These are phyloP conservation scores for Drosophila niveifrons DNA, from an alignment of 2,888 invertebrate genomes.

Conservation along the genomic window DNA sequence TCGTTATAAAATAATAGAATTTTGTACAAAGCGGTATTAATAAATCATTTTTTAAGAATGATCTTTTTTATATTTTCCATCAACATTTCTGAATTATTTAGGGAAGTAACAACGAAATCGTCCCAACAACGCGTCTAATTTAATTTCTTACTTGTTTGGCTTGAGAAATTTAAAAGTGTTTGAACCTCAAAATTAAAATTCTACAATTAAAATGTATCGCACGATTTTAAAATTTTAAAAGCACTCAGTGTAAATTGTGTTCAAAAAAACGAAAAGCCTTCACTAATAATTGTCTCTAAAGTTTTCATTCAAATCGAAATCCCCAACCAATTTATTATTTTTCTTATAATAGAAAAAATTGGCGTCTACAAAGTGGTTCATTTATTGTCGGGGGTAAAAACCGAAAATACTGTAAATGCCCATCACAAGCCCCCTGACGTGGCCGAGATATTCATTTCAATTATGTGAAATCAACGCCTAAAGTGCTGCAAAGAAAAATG, in stretches of 20 bases:
- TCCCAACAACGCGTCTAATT: background rate
- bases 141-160: background rate
- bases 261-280: slow-evolving; percentile 12
- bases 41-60: too few relatives aligned
- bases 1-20: too few relatives aligned
- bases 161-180: background rate
- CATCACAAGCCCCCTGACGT: slow-evolving; percentile 10
- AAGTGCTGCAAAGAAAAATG: slow-evolving; percentile 43
- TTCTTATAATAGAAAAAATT: slow-evolving; percentile 7
- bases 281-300: slow-evolving; percentile 30
- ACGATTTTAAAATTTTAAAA: slow-evolving; percentile 17
- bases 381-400: slow-evolving; percentile 24
- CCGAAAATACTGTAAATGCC: slow-evolving; percentile 35
- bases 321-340: slow-evolving; percentile 16
- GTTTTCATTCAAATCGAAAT: slow-evolving; percentile 25
- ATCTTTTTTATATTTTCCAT: too few relatives aligned
- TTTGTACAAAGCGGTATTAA: too few relatives aligned
- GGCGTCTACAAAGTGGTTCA: slow-evolving; percentile 14
- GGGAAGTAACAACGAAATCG: background rate
- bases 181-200: too few relatives aligned
- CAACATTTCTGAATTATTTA: too few relatives aligned
- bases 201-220: slow-evolving; percentile 20
- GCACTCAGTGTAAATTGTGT: slow-evolving; percentile 20
- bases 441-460: slow-evolving; percentile 63
- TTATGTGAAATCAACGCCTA: slow-evolving; percentile 47